These are phyloP conservation scores for Saccostrea glomerata DNA, from an alignment of 1,140 invertebrate species.

Conservation along the genomic window DNA sequence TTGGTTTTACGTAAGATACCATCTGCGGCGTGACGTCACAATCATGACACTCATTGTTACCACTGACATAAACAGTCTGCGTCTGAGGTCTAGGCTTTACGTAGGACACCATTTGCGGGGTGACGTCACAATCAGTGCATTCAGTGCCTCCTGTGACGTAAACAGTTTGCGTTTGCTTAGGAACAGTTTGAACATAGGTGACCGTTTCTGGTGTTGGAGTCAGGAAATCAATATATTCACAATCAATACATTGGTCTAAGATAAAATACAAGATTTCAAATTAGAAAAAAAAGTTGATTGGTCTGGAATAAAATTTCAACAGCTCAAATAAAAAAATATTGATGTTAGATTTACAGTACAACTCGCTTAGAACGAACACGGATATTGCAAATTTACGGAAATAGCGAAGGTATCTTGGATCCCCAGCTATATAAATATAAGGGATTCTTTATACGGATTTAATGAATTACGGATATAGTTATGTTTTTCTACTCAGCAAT, in stretches of 20 bases:
- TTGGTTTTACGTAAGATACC: conserved; percentile 36
- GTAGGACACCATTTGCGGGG: conserved; percentile 13
- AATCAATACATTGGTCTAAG: conserved; percentile 37
- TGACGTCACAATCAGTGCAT: conserved; percentile 47
- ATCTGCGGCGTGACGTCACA: conserved; percentile 40
- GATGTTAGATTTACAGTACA: no score
- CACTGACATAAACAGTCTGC: background rate
- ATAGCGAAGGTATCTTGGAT: no score
- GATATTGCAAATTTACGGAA: no score
- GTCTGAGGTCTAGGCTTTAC: conserved; percentile 40
- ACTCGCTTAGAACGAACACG: no score
- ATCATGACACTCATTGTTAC: conserved; percentile 32
- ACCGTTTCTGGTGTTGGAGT: conserved; percentile 34
- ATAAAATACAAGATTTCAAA: background rate
- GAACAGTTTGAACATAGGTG: conserved; percentile 34
- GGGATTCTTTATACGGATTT: no score
- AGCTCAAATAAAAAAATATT: no score
- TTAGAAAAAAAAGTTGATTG: background rate
- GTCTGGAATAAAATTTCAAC: no score
- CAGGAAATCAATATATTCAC: conserved; percentile 42
- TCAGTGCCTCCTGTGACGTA: conserved; percentile 44
- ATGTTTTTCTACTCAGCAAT: no score
- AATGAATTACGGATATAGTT: no score
- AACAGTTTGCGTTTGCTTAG: conserved; percentile 42
- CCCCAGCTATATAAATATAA: no score